phyloP scores from a whole-genome alignment of 2,113 vertebrate genomes.

The Vulpes vulpes region DNA sequence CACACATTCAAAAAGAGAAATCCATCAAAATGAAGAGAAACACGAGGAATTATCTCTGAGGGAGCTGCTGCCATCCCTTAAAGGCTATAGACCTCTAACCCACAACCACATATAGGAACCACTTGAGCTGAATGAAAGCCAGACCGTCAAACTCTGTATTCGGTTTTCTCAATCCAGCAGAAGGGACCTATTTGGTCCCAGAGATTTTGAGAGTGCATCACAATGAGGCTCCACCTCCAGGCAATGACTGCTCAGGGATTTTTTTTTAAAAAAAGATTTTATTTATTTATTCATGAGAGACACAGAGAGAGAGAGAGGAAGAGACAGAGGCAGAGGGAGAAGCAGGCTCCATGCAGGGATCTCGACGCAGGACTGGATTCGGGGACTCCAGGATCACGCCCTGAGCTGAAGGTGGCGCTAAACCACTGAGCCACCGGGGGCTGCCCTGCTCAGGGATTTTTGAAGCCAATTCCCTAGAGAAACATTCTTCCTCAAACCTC shows the following conservation, averaged over 20 bases:
- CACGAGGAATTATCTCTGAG: not conserved
- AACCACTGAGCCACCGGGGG: too few relatives aligned
- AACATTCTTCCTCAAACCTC: constrained; percentile 54
- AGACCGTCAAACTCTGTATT: not conserved
- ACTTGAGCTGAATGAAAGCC: constrained; percentile 4
- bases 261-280: not conserved
- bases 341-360: too few relatives aligned
- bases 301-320: too few relatives aligned
- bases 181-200: not conserved
- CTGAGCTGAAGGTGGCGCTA: too few relatives aligned
- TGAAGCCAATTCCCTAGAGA: constrained; percentile 22
- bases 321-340: too few relatives aligned
- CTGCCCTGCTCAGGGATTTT: not conserved
- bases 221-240: constrained; percentile 46
- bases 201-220: constrained; percentile 7
- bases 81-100: not conserved
- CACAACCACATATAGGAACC: not conserved
- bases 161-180: constrained; percentile 27
- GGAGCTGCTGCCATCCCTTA: not conserved
- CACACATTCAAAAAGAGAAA: not conserved
- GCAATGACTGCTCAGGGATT: constrained; percentile 42
- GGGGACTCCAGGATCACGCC: too few relatives aligned
- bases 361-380: too few relatives aligned
- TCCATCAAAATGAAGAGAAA: constrained; percentile 3
- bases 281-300: too few relatives aligned